Base-by-base conservation (phyloP, 2,797 vertebrate species). In the Pseudomugil gertrudae region DNA sequence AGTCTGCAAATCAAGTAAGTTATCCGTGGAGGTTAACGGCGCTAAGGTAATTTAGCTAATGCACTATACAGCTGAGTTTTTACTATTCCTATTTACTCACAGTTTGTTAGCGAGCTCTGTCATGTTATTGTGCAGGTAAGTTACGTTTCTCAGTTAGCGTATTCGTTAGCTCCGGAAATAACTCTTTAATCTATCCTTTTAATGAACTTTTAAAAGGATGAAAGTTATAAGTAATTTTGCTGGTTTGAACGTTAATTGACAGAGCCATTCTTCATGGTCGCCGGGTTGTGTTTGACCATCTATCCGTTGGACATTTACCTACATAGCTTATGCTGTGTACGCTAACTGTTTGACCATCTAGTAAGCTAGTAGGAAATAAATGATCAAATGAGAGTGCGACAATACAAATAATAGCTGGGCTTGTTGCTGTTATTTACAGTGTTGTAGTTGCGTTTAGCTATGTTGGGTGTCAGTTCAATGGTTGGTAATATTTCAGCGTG, bases 121-220 rank as follows among this genome's bases (percentile, higher is more conserved):
- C 33, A 63, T 84, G 77, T 84, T 84, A 43, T 85, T 80, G 57
- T 83, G 76, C 88, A 91, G 90, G 89, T 89, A 84, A 87, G 73
- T 86, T 78, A 51, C 73, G 83, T 78, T 84, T 72, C 13, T 9
- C 43, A 61, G 63, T 80, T 84, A 84, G 89, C 86, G 30, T 56
- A 53, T 72, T 68, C 13, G 50, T 13, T 71, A 66, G 84, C 78
- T 74, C 51, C 30, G 5, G 40, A 29, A 26, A 14, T 36, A 14
- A 57, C 7, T 72, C 17, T 79, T 79, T 66, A 71, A 23, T 32
- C 4, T 57, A 6, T 35, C 1, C 4, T 3, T 4, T 26, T 9
- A 30, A 38, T 53, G 23, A 4, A 3, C 26, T 27, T 8, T 3
- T 3, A 11, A 19, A 24, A 26, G 13, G 13, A 11, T n/a, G 1